These are phyloP conservation scores for Rhizoglyphus robini DNA, from an alignment of 1,140 invertebrate genomes.

Conservation along the genomic window DNA sequence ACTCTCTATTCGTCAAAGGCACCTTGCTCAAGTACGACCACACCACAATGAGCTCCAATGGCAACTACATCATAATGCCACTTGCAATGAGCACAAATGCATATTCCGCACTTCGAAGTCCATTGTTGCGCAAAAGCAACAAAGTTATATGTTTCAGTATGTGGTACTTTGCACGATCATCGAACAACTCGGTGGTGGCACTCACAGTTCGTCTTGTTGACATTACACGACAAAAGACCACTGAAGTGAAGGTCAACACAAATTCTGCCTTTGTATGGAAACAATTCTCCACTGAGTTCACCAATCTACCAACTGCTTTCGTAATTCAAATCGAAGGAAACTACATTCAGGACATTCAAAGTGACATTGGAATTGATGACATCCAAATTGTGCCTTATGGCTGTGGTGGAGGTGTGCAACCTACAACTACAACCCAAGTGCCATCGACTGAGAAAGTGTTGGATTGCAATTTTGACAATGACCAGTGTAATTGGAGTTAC, in stretches of 20 bases:
- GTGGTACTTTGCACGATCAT: not conserved
- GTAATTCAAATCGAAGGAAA: not conserved
- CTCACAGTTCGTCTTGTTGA: not conserved
- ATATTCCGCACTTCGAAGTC: not conserved
- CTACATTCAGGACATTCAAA: not conserved
- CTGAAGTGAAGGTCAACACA: not conserved
- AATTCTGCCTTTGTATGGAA: not conserved
- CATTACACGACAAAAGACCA: not conserved
- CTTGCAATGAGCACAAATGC: not conserved
- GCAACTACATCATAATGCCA: not conserved
- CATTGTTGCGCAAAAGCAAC: not conserved
- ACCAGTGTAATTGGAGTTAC: not conserved
- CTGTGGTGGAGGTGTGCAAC: not conserved
- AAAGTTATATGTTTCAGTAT: not conserved
- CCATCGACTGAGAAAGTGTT: not conserved
- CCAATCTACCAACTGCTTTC: not conserved
- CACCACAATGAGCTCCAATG: not conserved
- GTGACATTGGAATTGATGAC: slow-evolving; percentile 15
- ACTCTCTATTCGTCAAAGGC: not conserved
- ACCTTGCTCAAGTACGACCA: not conserved
- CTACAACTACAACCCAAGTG: not conserved
- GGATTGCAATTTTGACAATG: slow-evolving; percentile 2
- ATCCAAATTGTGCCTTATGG: not conserved
- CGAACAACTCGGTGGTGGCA: no score
- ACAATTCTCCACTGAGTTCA: not conserved